These are phyloP conservation scores for Sebastes fasciatus DNA, from an alignment of 2,113 vertebrate genomes.

Conservation along the genomic window DNA sequence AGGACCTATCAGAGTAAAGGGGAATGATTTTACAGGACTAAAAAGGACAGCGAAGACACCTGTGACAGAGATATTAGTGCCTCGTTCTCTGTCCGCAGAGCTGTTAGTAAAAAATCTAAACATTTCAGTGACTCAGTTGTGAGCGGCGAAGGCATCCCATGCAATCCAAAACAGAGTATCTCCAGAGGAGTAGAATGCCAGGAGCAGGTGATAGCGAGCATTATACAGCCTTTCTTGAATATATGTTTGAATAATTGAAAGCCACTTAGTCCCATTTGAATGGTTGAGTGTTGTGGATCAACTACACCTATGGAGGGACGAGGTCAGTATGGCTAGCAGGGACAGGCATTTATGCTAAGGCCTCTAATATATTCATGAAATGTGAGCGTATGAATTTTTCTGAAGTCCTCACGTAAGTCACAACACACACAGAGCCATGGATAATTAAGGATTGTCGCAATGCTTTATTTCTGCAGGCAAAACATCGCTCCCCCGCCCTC, in stretches of 20 bases:
- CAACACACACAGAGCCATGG: conserved; percentile 62
- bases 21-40: conserved; percentile 36
- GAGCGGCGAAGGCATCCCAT: conserved; percentile 43
- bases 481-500: conserved; percentile 57
- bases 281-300: conserved; percentile 74
- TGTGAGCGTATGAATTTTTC: conserved; percentile 55
- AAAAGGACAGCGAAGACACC: conserved; percentile 25
- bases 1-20: conserved; percentile 51
- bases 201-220: conserved; percentile 57
- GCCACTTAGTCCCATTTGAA: conserved; percentile 78
- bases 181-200: conserved; percentile 24
- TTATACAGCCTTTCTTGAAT: conserved; percentile 65
- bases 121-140: conserved; percentile 25
- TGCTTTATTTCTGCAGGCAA: conserved; percentile 80
- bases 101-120: conserved; percentile 38
- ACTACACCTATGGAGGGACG: conserved; percentile 67
- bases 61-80: conserved; percentile 30
- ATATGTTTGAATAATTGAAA: conserved; percentile 78
- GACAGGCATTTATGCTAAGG: conserved; percentile 52
- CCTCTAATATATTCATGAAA: conserved; percentile 74
- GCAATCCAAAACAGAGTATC: conserved; percentile 10
- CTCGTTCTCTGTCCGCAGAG: background rate
- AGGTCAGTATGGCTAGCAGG: conserved; percentile 64
- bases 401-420: conserved; percentile 50
- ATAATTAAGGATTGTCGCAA: conserved; percentile 79